A percentile compares a stretch with the other conserved stretches of the same genome.
Evolutionary conservation across 2,113 vertebrate species (phyloP).

Genomic region (Megatriorchis doriae): DNA sequence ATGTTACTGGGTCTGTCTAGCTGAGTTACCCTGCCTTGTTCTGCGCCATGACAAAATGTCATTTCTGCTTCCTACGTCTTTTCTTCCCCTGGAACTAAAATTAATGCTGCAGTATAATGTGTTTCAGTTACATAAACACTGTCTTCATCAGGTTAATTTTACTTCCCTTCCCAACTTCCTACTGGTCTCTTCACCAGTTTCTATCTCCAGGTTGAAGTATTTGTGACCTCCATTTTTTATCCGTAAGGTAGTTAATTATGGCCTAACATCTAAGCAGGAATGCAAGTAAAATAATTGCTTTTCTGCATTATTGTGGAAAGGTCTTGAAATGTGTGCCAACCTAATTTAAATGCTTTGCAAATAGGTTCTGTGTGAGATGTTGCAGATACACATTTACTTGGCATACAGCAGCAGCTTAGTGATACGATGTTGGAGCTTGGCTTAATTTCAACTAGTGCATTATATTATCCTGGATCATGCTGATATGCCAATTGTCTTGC

Average conservation of each 20-base stretch:
- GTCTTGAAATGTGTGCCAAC: background rate
- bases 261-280: background rate
- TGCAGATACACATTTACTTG: background rate
- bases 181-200: background rate
- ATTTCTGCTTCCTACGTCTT: background rate
- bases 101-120: background rate
- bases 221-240: background rate
- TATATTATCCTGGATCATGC: background rate
- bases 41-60: background rate
- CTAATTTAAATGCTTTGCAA: background rate
- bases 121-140: background rate
- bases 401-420: background rate
- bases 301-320: background rate
- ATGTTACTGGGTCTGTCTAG: background rate
- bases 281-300: background rate
- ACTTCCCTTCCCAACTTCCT: background rate
- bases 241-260: background rate
- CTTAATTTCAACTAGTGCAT: background rate
- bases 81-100: background rate
- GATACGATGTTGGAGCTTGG: background rate
- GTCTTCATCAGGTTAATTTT: background rate
- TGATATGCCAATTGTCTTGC: constrained; percentile 10
- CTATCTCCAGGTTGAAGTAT: background rate
- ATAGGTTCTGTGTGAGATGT: background rate
- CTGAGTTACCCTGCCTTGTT: background rate